Base-by-base conservation (phyloP, 1,140 invertebrate genomes). In the Bombus waltoni region DNA sequence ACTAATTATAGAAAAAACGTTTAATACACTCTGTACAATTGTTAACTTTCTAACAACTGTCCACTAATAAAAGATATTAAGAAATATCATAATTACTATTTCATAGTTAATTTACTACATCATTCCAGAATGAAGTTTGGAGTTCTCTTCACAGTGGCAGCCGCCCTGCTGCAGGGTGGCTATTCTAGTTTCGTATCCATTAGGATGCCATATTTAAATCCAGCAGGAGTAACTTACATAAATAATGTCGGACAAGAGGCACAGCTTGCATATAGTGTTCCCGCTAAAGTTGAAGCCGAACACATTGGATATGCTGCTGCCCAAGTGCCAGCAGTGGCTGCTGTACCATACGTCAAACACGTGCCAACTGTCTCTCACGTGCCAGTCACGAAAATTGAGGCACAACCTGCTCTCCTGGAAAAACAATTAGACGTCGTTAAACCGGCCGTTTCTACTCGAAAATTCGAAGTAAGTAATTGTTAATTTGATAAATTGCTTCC, bases 381-480 rank as follows among this genome's bases (percentile, higher is more conserved):
- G 6, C 96, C 96, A 53, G 94, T 96, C 2, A 96, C 96, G 1
- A 95, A 94, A 42, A 93, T 95, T 66, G 94, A 96, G 83, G 94
- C 95, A 57, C 95, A 96, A 40, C 96, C 94, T n/a, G 96, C 94
- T 53, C 89, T 96, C 68, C 90, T 96, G 44, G 95, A 96, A 83
- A 96, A 96, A 73, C 92, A 96, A 66, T 92, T 96, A 2, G 96
- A 96, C 80, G 96, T 96, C 35, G 93, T 95, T 11, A 95, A 96
- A 83, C 95, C 96, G 0, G 96, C 96, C 11, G 92, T 96, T 3
- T 94, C 95, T 11, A 96, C 95, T 11, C 93, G 94, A 15, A 95
- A 94, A 90, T 93, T 95, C 76, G 93, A 96, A 90, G 95, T 95
- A 87, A 83, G 72, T 81, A 10, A 47, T 59, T 40, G 1, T 3